These are phyloP conservation scores for Drosophila pseudoobscura DNA, from an alignment of 1,140 invertebrate species.

Conservation along the genomic window DNA sequence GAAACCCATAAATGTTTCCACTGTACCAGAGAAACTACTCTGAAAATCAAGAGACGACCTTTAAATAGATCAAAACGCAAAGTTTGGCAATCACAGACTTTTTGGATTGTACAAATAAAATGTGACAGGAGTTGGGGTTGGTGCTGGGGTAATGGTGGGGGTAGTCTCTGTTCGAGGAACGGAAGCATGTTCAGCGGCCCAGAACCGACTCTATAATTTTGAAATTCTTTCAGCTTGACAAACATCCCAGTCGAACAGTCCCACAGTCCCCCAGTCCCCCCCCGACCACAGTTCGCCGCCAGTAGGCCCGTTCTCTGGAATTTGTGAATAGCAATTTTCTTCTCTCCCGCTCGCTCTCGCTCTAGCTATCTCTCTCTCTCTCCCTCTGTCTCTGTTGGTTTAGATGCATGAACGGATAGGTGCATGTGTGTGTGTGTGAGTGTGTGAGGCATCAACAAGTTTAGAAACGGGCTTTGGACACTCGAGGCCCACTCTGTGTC, in stretches of 20 bases:
- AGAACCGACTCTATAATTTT: constrained; percentile 17
- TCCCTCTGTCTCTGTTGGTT: constrained; percentile 17
- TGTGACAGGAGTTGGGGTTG: too few species aligned
- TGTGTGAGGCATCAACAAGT: constrained; percentile 19
- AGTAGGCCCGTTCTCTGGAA: constrained; percentile 34
- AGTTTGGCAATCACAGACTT: constrained; percentile 55
- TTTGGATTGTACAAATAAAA: constrained; percentile 20
- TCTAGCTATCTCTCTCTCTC: background rate
- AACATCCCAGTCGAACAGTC: background rate
- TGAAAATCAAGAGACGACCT: constrained; percentile 5
- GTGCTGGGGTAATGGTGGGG: background rate
- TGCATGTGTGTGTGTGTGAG: constrained; percentile 3
- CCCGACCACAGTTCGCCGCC: too few species aligned
- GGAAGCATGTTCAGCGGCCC: constrained; percentile 41
- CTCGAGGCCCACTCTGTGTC: too few species aligned
- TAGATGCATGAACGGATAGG: constrained; percentile 9
- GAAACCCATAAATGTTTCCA: too few species aligned
- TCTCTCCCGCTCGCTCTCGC: background rate
- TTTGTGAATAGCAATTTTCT: constrained; percentile 30
- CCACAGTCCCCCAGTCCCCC: too few species aligned
- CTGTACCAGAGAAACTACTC: too few species aligned
- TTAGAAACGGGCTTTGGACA: constrained; percentile 9
- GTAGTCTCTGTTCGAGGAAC: background rate
- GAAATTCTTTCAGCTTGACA: constrained; percentile 23
- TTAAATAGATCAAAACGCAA: constrained; percentile 63